Evolutionary conservation across 2,113 vertebrate genomes (phyloP), one percentile per base, ranked within the genome.

Genomic region (Brienomyrus longianalis): DNA sequence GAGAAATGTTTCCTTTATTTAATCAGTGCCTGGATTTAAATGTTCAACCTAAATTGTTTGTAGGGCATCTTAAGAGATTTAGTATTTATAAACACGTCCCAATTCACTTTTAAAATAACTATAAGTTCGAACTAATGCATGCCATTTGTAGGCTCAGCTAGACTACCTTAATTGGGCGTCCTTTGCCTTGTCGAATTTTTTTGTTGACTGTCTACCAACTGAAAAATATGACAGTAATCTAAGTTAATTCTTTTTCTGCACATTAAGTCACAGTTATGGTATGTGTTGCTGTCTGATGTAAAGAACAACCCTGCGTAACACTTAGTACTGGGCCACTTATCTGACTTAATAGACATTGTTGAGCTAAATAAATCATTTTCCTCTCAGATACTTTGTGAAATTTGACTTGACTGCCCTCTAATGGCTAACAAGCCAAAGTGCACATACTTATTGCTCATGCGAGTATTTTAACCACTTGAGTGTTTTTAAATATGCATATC

Each of bases 381-480:
- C 62, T 7, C n/a, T 70, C 62, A 27, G n/a, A 70, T 27, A 4
- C 8, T 70, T 13, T 70, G 74, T 39, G 74, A 43, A 80, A 43
- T 43, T 80, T 80, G 35, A 80, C 17, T 80, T 80, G 35, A 80
- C 74, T 80, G 74, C 74, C 74, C 74, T 80, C 74, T 80, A 80
- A 80, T 39, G 74, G 74, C 35, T 39, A 8, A 15, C 11, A 80
- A 2, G 13, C 15, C 35, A 80, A 80, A 80, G 35, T 80, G 35
- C 74, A 31, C 62, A 11, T 13, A 31, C 10, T 70, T 3, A 70
- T 70, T 70, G 27, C n/a, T 31, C n/a, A 70, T 31, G 62, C 13
- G 62, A 27, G 62, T 31, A 31, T 31, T 70, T 70, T 31, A 13
- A 70, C 10, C 27, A 27, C n/a, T 4, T 0, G 9, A 70, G 27